Conservation (phyloP, 2,888 invertebrate species). For the Lasioglossum marginatum region DNA sequence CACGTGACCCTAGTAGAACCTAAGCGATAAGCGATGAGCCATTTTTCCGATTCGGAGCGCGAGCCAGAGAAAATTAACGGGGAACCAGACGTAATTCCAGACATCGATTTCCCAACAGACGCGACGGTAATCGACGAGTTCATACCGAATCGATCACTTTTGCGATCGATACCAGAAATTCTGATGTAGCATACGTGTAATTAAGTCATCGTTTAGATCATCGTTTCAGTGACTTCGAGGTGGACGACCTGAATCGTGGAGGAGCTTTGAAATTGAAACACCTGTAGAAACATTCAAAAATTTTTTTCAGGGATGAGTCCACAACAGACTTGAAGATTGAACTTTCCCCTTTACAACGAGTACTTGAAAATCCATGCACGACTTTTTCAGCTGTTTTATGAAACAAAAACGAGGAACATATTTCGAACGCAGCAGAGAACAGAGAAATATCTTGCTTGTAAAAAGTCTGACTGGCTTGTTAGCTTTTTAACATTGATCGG, state of each 20-base stretch:
- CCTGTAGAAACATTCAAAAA: background rate
- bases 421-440: background rate
- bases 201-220: background rate
- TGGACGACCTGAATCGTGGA: background rate
- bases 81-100: background rate
- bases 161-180: background rate
- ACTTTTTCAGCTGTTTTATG: background rate
- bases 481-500: slow-evolving; percentile 6
- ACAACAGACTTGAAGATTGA: background rate
- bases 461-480: slow-evolving; percentile 10
- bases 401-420: background rate
- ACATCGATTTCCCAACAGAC: background rate
- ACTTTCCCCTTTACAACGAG: background rate
- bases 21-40: background rate
- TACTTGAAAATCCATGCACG: background rate
- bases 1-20: background rate
- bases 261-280: background rate
- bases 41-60: background rate
- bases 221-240: background rate
- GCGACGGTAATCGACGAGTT: background rate
- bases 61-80: background rate
- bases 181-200: background rate
- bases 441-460: background rate
- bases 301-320: background rate
- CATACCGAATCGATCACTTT: background rate